phyloP scores from a whole-genome alignment of 92 coral and sea anemone genomes.

The Epizoanthus ramosus region DNA sequence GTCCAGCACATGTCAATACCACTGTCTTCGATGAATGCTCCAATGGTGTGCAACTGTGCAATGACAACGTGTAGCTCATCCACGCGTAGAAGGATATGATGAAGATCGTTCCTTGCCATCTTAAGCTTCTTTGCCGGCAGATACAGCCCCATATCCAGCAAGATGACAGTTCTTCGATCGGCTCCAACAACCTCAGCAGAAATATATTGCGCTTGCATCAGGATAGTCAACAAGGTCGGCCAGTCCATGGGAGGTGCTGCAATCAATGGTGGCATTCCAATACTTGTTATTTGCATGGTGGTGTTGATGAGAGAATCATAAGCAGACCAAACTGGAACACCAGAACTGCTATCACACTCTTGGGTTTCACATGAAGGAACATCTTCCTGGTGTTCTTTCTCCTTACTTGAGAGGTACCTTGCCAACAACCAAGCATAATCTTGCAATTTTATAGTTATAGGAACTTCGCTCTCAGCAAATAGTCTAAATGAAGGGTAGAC shows the following conservation, averaged over 20 bases:
- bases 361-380: no score
- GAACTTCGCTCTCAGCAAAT: no score
- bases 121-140: constrained; percentile 49
- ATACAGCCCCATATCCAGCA: constrained; percentile 50
- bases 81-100: constrained; percentile 40
- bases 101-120: constrained; percentile 46
- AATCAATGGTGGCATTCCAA: constrained; percentile 47
- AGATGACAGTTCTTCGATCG: constrained; percentile 44
- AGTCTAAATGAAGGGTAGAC: no score
- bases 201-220: constrained; percentile 49
- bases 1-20: constrained; percentile 44
- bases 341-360: no score
- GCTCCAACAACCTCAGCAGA: constrained; percentile 27
- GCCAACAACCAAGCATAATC: no score
- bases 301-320: constrained; percentile 55
- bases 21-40: constrained; percentile 45
- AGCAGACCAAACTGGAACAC: constrained; percentile 57
- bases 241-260: constrained; percentile 60
- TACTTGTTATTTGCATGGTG: constrained; percentile 36
- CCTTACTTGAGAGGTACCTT: no score
- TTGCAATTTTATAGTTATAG: no score
- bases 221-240: constrained; percentile 46
- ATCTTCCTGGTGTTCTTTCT: no score
- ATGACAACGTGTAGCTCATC: constrained; percentile 54
- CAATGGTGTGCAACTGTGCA: constrained; percentile 47